Evolutionary conservation across 1,140 invertebrate species (phyloP).

Genomic region (Asobara japonica): DNA sequence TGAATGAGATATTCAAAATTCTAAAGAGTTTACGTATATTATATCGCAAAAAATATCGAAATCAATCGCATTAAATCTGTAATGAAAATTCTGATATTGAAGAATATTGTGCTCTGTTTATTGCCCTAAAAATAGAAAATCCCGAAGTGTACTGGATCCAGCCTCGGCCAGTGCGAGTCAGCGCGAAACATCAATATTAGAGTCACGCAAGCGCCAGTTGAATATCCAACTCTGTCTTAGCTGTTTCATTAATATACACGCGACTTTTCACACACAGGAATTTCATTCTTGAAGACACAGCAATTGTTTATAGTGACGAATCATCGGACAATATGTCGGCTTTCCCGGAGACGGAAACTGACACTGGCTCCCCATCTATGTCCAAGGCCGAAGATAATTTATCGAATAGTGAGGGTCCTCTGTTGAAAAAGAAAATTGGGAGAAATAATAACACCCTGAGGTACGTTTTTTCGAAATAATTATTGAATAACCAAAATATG

Average conservation of each 20-base stretch:
- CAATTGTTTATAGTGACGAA: background rate
- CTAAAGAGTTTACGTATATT: too few species aligned
- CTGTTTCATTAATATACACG: background rate
- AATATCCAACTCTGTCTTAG: background rate
- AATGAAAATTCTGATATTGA: too few species aligned
- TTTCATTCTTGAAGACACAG: background rate
- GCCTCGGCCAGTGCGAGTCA: background rate
- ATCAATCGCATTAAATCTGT: too few species aligned
- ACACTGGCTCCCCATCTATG: conserved; percentile 57
- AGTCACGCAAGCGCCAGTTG: conserved; percentile 14
- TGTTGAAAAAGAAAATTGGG: conserved; percentile 50
- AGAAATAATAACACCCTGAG: conserved; percentile 40
- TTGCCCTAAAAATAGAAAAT: background rate
- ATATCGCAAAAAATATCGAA: too few species aligned
- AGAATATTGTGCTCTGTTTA: background rate
- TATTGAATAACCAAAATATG: conserved; percentile 13
- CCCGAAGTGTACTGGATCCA: background rate
- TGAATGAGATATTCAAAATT: too few species aligned
- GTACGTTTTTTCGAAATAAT: conserved; percentile 31
- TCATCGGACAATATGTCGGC: conserved; percentile 40
- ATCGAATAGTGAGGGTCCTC: conserved; percentile 59
- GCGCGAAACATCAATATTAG: conserved; percentile 1
- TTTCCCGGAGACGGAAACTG: conserved; percentile 44
- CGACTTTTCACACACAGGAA: background rate
- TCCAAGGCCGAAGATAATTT: conserved; percentile 60